Evolutionary conservation across 1,140 invertebrate species (phyloP).

Genomic region (Globodera rostochiensis): DNA sequence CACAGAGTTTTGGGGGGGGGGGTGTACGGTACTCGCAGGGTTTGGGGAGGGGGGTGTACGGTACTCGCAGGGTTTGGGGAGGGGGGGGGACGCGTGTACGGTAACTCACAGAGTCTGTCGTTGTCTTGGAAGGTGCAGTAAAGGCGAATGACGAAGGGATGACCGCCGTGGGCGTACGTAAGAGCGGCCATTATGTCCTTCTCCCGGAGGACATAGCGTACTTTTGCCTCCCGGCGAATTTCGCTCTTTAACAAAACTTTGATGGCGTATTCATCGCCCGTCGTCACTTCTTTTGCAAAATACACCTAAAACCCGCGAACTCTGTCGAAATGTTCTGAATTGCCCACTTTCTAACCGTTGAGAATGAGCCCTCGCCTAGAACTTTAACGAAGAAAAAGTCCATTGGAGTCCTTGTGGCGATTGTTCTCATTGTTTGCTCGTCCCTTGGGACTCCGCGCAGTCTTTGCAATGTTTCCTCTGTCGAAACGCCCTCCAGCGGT

Average conservation of each 20-base stretch:
- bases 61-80: neutral
- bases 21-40: neutral
- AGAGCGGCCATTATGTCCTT: slow-evolving; percentile 78
- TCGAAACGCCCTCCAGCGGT: neutral
- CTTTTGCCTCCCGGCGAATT: slow-evolving; percentile 89
- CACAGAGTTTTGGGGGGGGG: neutral
- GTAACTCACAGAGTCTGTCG: slow-evolving; percentile 78
- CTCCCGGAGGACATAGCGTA: slow-evolving; percentile 85
- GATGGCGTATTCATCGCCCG: slow-evolving; percentile 51
- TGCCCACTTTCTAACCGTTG: slow-evolving; percentile 72
- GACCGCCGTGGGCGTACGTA: slow-evolving; percentile 61
- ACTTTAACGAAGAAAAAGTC: slow-evolving; percentile 55
- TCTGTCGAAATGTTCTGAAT: too few relatives aligned
- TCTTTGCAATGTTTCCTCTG: slow-evolving; percentile 16
- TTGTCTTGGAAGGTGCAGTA: slow-evolving; percentile 95
- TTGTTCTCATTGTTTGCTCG: slow-evolving; percentile 20
- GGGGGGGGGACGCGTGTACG: neutral
- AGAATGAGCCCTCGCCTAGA: slow-evolving; percentile 57
- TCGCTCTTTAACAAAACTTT: slow-evolving; percentile 54
- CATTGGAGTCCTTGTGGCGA: slow-evolving; percentile 33
- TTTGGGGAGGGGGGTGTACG: too few relatives aligned
- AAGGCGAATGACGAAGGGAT: slow-evolving; percentile 85
- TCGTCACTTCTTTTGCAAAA: slow-evolving; percentile 44
- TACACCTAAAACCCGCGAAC: slow-evolving; percentile 37
- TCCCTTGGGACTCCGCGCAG: slow-evolving; percentile 1